Percentiles rank a stretch among this genome's conserved stretches.
These are phyloP conservation scores for Pocillopora verrucosa DNA, from an alignment of 64 coral and sea anemone species.

Conservation along the genomic window DNA sequence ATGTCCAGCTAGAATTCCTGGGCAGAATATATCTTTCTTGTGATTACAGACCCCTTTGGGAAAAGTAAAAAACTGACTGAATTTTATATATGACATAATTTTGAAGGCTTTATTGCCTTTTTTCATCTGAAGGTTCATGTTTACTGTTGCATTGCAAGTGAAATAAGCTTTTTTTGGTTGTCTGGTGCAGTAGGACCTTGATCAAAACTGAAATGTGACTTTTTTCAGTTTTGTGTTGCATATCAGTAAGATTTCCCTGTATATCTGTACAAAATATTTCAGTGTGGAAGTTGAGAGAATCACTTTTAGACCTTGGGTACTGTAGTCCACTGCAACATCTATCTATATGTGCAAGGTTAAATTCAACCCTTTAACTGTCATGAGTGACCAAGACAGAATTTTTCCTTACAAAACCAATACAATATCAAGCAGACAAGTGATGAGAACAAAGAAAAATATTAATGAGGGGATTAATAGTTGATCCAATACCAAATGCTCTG, in stretches of 20 bases:
- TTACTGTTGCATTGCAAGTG: background rate
- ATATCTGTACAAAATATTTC: background rate
- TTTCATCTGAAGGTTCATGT: background rate
- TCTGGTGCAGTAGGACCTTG: background rate
- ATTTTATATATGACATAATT: background rate
- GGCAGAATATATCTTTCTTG: background rate
- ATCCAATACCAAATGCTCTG: too few relatives aligned
- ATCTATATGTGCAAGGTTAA: too few relatives aligned
- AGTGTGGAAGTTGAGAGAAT: background rate
- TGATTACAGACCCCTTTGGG: background rate
- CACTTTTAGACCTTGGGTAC: too few relatives aligned
- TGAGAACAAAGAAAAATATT: too few relatives aligned
- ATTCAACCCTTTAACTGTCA: too few relatives aligned
- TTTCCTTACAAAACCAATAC: too few relatives aligned
- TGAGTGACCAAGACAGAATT: too few relatives aligned
- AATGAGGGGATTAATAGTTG: too few relatives aligned
- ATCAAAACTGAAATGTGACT: slow-evolving; percentile 18
- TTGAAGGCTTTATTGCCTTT: background rate
- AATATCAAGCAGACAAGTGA: too few relatives aligned
- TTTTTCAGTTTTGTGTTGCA: background rate
- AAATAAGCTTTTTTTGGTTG: background rate
- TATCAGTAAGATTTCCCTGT: background rate
- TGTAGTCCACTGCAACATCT: too few relatives aligned
- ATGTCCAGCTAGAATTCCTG: background rate
- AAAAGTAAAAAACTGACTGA: background rate